A percentile compares a stretch with the other conserved stretches of the same genome.
Evolutionary conservation across 2,113 vertebrate species (phyloP).

Genomic region (Lutjanus erythropterus): DNA sequence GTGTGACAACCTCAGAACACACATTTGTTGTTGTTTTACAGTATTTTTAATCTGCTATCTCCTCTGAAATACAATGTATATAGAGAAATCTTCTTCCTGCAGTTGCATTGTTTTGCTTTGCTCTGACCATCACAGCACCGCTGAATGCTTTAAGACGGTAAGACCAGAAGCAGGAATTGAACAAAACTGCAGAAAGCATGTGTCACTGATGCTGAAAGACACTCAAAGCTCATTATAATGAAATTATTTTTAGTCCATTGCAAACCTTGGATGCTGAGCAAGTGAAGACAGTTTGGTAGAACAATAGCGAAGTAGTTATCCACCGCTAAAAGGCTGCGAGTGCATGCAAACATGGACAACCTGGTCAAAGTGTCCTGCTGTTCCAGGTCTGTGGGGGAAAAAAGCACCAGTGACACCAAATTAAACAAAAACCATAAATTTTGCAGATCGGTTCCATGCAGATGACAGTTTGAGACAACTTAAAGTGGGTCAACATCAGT

Average conservation of each 20-base stretch:
- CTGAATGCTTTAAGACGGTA: too few relatives aligned
- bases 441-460: slow-evolving; percentile 17
- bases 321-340: background rate
- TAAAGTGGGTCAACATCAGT: slow-evolving; percentile 32
- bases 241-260: background rate
- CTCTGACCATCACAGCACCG: too few relatives aligned
- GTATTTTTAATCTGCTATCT: too few relatives aligned
- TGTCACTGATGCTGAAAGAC: background rate
- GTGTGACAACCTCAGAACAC: too few relatives aligned
- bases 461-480: slow-evolving; percentile 43
- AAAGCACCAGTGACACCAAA: slow-evolving; percentile 21
- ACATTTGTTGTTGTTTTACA: too few relatives aligned
- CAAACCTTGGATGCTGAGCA: slow-evolving; percentile 9
- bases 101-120: too few relatives aligned
- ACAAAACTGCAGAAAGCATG: background rate
- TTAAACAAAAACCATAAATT: slow-evolving; percentile 44
- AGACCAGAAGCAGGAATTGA: background rate
- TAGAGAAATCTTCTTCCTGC: too few relatives aligned
- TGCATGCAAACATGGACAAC: slow-evolving; percentile 13
- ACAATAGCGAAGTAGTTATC: background rate
- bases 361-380: slow-evolving; percentile 1
- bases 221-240: background rate
- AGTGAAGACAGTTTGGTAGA: slow-evolving; percentile 32
- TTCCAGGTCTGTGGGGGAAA: background rate
- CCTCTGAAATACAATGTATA: too few relatives aligned